A percentile compares a stretch with the other conserved stretches of the same genome.
Conservation (phyloP, 2,113 vertebrate species). For the Xiphias gladius region DNA sequence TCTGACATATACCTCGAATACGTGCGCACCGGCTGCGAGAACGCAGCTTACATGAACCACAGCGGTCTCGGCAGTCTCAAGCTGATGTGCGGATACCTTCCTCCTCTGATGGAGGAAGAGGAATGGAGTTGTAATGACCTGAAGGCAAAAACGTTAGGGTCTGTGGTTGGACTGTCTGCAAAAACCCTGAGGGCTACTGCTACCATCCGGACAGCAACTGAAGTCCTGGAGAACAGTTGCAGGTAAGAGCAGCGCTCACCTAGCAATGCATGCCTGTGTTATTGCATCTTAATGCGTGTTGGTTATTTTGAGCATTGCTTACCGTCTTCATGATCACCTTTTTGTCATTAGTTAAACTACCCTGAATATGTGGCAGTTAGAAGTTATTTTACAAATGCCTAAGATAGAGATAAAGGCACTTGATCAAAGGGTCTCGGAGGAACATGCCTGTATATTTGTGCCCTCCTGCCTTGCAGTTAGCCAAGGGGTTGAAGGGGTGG, state of each 20-base stretch:
- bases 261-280: neutral
- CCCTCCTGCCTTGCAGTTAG: conserved; percentile 82
- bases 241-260: conserved; percentile 85
- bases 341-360: conserved; percentile 50
- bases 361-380: conserved; percentile 42
- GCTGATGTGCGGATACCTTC: conserved; percentile 95
- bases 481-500: conserved; percentile 73
- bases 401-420: conserved; percentile 61
- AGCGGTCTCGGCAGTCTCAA: conserved; percentile 90
- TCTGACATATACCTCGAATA: conserved; percentile 99
- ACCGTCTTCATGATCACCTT: neutral
- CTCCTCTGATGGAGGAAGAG: conserved; percentile 97
- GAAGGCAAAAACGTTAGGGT: conserved; percentile 88
- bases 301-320: neutral
- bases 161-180: conserved; percentile 92
- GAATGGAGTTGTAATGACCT: conserved; percentile 96
- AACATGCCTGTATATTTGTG: conserved; percentile 77
- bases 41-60: conserved; percentile 87
- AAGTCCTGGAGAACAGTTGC: conserved; percentile 90
- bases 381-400: conserved; percentile 65
- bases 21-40: conserved; percentile 94
- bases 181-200: conserved; percentile 91
- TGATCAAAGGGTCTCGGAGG: conserved; percentile 78
- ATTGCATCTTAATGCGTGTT: neutral
- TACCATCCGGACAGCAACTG: conserved; percentile 86